phyloP scores from a whole-genome alignment of 2,113 vertebrate species.

The Bos indicus region DNA sequence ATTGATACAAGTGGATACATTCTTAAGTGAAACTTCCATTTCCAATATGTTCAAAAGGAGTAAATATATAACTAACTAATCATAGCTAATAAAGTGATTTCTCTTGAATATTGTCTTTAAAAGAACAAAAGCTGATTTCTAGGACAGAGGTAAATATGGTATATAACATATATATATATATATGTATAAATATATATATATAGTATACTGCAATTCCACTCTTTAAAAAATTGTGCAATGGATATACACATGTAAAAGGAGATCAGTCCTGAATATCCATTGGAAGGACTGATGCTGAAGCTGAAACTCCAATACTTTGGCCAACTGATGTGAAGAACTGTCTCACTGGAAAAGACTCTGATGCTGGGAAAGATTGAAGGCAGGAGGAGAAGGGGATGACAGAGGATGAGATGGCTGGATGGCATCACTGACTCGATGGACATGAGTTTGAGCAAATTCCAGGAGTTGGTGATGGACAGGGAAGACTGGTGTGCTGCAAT shows the following conservation, averaged over 20 bases:
- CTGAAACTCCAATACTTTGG: background rate
- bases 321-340: background rate
- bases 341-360: background rate
- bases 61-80: background rate
- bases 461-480: background rate
- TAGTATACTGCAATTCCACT: background rate
- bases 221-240: background rate
- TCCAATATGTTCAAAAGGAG: background rate
- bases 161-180: background rate
- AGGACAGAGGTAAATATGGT: background rate
- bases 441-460: background rate
- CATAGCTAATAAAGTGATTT: background rate
- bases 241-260: background rate
- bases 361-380: background rate
- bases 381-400: background rate
- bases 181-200: background rate
- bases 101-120: background rate
- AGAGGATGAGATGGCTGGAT: background rate
- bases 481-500: background rate
- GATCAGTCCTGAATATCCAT: background rate
- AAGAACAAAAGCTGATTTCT: background rate
- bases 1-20: background rate
- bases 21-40: background rate
- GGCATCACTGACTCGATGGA: background rate
- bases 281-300: background rate